Conservation (phyloP, 2,113 vertebrate genomes). For the Cyphomyrus discorhynchus region DNA sequence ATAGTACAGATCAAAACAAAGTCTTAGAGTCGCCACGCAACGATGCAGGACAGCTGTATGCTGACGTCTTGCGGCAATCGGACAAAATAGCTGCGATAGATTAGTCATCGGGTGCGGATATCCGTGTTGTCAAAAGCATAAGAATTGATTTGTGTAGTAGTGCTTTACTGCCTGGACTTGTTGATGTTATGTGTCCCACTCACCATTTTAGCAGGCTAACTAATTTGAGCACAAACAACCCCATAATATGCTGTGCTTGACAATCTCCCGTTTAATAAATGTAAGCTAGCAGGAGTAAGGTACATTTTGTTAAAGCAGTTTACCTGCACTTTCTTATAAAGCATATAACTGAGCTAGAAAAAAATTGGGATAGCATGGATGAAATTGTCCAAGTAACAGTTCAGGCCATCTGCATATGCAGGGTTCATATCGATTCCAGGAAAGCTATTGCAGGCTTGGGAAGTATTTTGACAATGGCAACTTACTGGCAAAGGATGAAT, state of each 20-base stretch:
- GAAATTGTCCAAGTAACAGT: not conserved
- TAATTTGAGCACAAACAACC: not conserved
- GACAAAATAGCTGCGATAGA: not conserved
- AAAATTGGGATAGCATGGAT: not conserved
- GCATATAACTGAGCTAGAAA: not conserved
- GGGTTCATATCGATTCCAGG: not conserved
- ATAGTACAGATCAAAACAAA: not conserved
- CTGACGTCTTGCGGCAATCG: conserved; percentile 8
- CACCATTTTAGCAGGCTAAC: not conserved
- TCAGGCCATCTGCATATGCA: not conserved
- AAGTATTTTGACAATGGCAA: not conserved
- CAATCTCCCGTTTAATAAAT: conserved; percentile 6
- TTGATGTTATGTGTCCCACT: not conserved
- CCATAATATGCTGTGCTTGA: not conserved
- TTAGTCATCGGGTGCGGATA: not conserved
- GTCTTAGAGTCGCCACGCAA: not conserved
- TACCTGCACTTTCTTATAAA: not conserved
- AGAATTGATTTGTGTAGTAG: not conserved
- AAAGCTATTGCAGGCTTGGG: not conserved
- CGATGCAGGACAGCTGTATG: not conserved
- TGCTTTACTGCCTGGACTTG: not conserved
- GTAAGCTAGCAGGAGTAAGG: not conserved
- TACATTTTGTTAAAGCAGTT: not conserved
- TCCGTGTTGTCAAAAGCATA: not conserved
- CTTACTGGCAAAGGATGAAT: not conserved